A percentile compares a stretch with the other conserved stretches of the same genome.
Evolutionary conservation across 2,888 invertebrate species (phyloP).

Genomic region (Drosophila incognita): DNA sequence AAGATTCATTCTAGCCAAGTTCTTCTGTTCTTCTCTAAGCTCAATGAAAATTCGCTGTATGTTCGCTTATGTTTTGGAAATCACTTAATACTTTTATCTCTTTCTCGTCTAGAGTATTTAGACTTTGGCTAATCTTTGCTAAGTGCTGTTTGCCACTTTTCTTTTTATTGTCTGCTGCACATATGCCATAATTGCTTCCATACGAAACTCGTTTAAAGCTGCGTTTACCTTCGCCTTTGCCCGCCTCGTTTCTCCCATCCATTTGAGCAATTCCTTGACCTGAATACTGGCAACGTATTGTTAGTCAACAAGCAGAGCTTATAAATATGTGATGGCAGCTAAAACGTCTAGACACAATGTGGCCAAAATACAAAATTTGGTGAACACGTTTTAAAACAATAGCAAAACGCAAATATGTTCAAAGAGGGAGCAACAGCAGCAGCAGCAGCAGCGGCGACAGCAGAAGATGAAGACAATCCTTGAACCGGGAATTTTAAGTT

Average conservation of each 20-base stretch:
- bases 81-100: not conserved
- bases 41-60: not conserved
- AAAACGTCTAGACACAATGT: constrained; percentile 67
- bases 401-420: constrained; percentile 25
- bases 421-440: not conserved
- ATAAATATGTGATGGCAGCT: constrained; percentile 57
- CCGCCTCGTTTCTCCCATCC: not conserved
- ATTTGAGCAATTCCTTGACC: not conserved
- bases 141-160: not conserved
- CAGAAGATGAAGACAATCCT: not conserved
- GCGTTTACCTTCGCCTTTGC: not conserved
- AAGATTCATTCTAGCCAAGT: not conserved
- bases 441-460: not conserved
- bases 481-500: constrained; percentile 13
- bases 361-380: constrained; percentile 46
- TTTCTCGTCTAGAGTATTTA: not conserved
- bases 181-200: constrained; percentile 29
- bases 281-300: constrained; percentile 16
- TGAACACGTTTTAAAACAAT: constrained; percentile 37
- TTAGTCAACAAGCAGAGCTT: constrained; percentile 39
- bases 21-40: not conserved
- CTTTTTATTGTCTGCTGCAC: constrained; percentile 6
- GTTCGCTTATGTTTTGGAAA: not conserved
- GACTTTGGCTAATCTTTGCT: not conserved
- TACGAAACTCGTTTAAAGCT: constrained; percentile 26